Base-by-base conservation (phyloP, 1,140 invertebrate species). In the Drosophila setifemur region DNA sequence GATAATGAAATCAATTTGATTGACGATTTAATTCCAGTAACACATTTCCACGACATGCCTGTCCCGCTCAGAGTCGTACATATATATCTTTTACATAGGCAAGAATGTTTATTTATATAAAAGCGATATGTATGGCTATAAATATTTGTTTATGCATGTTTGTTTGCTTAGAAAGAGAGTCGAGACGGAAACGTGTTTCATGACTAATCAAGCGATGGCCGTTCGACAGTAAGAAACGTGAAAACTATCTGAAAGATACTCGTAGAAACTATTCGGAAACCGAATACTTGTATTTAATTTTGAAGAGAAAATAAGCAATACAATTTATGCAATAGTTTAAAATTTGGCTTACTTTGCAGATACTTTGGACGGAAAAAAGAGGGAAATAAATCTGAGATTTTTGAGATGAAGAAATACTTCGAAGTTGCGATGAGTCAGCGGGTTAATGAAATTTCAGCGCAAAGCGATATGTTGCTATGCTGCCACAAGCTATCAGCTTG, bases 1-100 rank as follows among this genome's bases (percentile, higher is more conserved):
- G 48, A 69, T 68, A 68, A 69, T 69, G 33, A 69, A 69, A 68
- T 68, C 47, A 68, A 68, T 4, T 69, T 69, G 66, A 69, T 54
- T 69, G 66, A 69, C 63, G 33, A 55, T 44, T 55, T 55, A 69
- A 69, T 68, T 44, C 49, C 63, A 40, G 29, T 25, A 45, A 14
- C 28, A 53, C 12, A 44, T 43, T 40, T 64, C 42, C 44, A 11
- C 37, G 26, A 50, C 28, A 37, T 35, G 29, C 25, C 11, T n/a
- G 28, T 23, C 16, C 16, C 2, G 28, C 21, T 42, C n/a, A 29
- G 12, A 21, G 0, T 2, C 5, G 1, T 14, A 23, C 47, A 11
- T n/a, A 26, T 11, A 21, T 25, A 43, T 8, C 7, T 44, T 26
- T 26, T 25, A 16, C 2, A 44, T 48, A 18, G 19, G 16, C 16